Evolutionary conservation across 64 coral and sea anemone genomes (phyloP).

Genomic region (Pachyseris speciosa): DNA sequence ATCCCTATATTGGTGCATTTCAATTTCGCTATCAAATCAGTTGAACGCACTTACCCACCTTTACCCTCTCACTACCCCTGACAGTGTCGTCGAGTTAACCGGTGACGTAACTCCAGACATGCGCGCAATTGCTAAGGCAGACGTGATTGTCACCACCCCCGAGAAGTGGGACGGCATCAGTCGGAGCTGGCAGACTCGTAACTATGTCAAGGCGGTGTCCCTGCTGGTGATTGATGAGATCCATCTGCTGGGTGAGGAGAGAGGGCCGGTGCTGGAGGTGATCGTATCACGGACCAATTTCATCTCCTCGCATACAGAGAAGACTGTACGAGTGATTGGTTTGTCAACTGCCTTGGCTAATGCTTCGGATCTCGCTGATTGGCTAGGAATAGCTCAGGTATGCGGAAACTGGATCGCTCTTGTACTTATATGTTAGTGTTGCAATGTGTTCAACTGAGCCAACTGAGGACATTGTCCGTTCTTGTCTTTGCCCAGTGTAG

Average conservation of each 20-base stretch:
- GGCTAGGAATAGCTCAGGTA: conserved; percentile 92
- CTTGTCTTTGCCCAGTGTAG: no score
- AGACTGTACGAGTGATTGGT: conserved; percentile 84
- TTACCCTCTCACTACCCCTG: not conserved
- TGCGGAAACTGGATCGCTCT: not conserved
- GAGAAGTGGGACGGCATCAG: conserved; percentile 99
- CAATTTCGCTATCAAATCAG: no score
- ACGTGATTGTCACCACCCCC: conserved; percentile 97
- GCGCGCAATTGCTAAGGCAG: conserved; percentile 92
- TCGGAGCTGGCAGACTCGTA: conserved; percentile 99
- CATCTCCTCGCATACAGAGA: conserved; percentile 97
- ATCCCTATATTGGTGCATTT: no score
- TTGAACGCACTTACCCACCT: no score
- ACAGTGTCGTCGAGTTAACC: conserved; percentile 93
- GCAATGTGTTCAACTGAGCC: not conserved
- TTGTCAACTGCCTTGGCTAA: conserved; percentile 96
- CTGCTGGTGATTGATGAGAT: conserved; percentile 97
- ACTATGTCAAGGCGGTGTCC: conserved; percentile 89
- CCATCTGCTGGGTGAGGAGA: conserved; percentile 96
- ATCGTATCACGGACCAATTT: conserved; percentile 99
- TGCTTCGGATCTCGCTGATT: conserved; percentile 91
- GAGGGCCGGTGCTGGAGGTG: conserved; percentile 96
- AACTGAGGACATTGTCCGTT: no score
- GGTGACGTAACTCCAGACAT: conserved; percentile 95
- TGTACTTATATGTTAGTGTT: not conserved